Conservation (phyloP, 2,113 vertebrate species). For the Phalacrocorax aristotelis region DNA sequence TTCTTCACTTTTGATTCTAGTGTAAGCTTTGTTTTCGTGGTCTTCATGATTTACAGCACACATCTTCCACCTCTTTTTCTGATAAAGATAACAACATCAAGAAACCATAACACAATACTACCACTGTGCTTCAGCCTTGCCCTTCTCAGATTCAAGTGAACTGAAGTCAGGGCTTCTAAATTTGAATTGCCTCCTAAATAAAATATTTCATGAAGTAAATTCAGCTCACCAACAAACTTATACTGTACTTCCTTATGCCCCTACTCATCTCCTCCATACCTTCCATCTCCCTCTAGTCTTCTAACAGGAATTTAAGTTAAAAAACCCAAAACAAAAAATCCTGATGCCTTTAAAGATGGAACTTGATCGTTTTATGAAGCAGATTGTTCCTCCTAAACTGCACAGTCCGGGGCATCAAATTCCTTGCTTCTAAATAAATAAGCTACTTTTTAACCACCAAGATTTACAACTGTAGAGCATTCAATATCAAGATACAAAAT, state of each 20-base stretch:
- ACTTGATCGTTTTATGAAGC: background rate
- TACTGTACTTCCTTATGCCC: background rate
- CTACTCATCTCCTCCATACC: background rate
- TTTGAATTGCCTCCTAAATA: background rate
- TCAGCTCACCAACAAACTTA: background rate
- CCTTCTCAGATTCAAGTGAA: background rate
- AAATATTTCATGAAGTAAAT: background rate
- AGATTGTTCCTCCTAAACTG: background rate
- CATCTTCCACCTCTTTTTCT: background rate
- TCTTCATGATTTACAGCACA: background rate
- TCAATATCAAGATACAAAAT: background rate
- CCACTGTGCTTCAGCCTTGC: background rate
- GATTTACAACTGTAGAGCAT: background rate
- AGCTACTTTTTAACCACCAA: background rate
- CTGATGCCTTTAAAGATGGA: background rate
- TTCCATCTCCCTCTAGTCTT: background rate
- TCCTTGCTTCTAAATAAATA: background rate
- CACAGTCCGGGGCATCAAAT: background rate
- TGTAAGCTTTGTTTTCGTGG: background rate
- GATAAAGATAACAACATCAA: background rate
- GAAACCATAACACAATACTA: background rate
- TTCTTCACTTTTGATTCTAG: background rate
- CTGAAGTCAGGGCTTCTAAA: background rate
- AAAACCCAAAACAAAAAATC: fast-evolving
- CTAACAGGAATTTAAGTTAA: background rate